These are phyloP conservation scores for Dysidea cf. avara DNA, from an alignment of 37 sponge, comb jelly and placozoan species.

Conservation along the genomic window DNA sequence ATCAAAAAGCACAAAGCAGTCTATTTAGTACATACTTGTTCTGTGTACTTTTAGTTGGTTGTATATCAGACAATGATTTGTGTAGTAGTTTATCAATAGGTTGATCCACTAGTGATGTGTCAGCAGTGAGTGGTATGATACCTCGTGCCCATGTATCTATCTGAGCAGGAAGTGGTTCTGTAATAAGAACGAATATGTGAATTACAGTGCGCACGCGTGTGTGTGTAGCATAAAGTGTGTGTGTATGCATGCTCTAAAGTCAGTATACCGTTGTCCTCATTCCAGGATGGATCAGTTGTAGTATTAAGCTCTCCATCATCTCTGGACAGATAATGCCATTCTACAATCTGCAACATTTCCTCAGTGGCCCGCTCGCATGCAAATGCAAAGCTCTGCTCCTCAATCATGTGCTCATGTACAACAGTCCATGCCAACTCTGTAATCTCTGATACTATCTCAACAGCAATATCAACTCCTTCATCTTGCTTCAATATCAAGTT, in stretches of 20 bases:
- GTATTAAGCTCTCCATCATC: conserved; percentile 69
- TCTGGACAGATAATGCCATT: conserved; percentile 55
- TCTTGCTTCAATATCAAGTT: conserved; percentile 29
- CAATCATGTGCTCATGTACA: conserved; percentile 33
- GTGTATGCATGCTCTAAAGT: conserved; percentile 1
- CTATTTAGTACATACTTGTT: too few relatives aligned
- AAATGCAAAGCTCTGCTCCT: conserved; percentile 36
- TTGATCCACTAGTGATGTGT: background rate
- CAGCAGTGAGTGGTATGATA: conserved; percentile 22
- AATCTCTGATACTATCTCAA: conserved; percentile 44
- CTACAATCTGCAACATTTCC: conserved; percentile 38
- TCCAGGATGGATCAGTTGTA: conserved; percentile 42
- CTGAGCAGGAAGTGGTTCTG: conserved; percentile 54
- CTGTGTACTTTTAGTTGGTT: too few relatives aligned
- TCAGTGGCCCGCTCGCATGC: conserved; percentile 54
- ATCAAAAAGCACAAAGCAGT: too few relatives aligned
- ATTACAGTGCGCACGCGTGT: background rate
- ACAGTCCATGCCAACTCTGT: conserved; percentile 38
- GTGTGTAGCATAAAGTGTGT: background rate
- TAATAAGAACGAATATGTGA: background rate
- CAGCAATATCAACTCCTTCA: conserved; percentile 24
- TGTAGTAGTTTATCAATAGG: too few relatives aligned
- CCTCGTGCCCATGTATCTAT: conserved; percentile 81
- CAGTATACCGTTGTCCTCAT: conserved; percentile 50
- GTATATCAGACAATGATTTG: too few relatives aligned